Base-by-base conservation (phyloP, 2,888 invertebrate genomes). In the Drosophila planitibia region DNA sequence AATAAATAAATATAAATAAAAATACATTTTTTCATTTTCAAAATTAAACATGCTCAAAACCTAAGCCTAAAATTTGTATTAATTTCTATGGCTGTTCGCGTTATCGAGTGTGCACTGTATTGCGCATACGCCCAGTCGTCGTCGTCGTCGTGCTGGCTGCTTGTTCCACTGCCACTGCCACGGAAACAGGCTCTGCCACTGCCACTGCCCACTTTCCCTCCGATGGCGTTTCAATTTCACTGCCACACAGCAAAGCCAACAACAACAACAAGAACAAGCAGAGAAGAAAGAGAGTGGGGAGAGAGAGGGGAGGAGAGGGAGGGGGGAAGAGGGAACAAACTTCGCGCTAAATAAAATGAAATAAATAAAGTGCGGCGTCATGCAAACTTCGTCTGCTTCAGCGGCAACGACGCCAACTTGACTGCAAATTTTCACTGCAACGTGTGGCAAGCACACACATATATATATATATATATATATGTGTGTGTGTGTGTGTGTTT, bases 391-490 rank as follows among this genome's bases (percentile, higher is more conserved):
- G 89, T 88, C 90, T 90, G 83, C 83, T 78, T 71, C 76, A 74
- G 81, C 88, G 64, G 37, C 81, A 88, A 83, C 89, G 85, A 88
- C 89, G 85, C 89, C 85, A 85, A 69, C 81, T 74, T 88, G 85
- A 90, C 85, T 85, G 85, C 85, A 67, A 81, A 85, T 88, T 90
- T 90, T 85, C 85, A 81, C 89, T 90, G 81, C 90, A 88, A 69
- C 71, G 76, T 72, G 76, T 68, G 63, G 25, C 78, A 49, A 49
- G 57, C 71, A 37, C 16, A 62, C 52, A 49, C 65, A 37, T 47
- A 55, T 16, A 59, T 25, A 33, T 33, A 30, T 30, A 30, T 30
- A 30, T 30, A 30, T 30, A 30, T 30, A 30, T 30, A 30, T 30
- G 7, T 30, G 0, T 10, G 0, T 41, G 6, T n/a, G 32, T 32